Conservation (phyloP, 2,888 invertebrate species). For the Clivina fossor region DNA sequence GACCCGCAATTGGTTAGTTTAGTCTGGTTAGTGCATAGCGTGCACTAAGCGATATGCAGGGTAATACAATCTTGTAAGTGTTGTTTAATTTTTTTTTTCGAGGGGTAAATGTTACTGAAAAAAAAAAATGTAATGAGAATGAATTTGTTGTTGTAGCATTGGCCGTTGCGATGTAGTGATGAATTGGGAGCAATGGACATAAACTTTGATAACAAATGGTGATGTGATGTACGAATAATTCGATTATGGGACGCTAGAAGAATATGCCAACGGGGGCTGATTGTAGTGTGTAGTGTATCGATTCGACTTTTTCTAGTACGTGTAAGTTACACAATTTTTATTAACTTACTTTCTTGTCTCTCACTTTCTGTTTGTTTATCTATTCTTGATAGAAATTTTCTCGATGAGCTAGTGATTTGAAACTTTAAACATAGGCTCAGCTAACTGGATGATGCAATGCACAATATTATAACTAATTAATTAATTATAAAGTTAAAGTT, state of each 20-base stretch:
- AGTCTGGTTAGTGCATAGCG: conserved; percentile 81
- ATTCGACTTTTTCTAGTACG: conserved; percentile 49
- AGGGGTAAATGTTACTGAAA: neutral
- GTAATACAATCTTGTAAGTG: conserved; percentile 49
- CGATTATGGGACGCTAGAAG: conserved; percentile 87
- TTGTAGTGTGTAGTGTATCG: conserved; percentile 66
- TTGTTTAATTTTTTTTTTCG: conserved; percentile 18
- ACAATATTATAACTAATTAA: too few species aligned
- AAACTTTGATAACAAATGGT: conserved; percentile 79
- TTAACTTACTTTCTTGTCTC: too few species aligned
- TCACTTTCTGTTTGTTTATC: too few species aligned
- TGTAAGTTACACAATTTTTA: too few species aligned
- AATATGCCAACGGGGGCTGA: conserved; percentile 78
- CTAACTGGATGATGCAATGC: too few species aligned
- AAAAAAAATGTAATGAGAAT: neutral
- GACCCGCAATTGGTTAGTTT: conserved; percentile 47
- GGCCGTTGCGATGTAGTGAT: conserved; percentile 73
- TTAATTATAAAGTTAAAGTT: too few species aligned
- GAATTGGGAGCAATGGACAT: conserved; percentile 81
- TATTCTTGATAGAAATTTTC: too few species aligned
- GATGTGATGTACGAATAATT: conserved; percentile 71
- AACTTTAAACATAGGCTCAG: too few species aligned
- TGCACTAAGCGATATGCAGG: conserved; percentile 67
- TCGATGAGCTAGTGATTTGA: too few species aligned
- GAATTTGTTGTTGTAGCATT: conserved; percentile 45